phyloP scores from a whole-genome alignment of 2,888 invertebrate genomes.

The Laspeyria flexula region DNA sequence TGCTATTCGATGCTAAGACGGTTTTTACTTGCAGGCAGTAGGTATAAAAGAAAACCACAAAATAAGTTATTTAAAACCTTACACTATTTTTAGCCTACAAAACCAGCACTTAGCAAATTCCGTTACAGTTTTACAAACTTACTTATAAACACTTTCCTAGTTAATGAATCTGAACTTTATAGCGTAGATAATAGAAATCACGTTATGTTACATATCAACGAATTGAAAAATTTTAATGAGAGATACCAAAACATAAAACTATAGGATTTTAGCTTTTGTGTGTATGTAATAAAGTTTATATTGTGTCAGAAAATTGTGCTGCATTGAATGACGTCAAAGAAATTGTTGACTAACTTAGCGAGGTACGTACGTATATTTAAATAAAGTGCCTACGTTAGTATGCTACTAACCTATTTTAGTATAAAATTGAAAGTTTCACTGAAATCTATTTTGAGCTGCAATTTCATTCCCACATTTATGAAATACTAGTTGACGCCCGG shows the following conservation, averaged over 20 bases:
- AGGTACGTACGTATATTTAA: slow-evolving; percentile 30
- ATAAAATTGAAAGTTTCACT: slow-evolving; percentile 38
- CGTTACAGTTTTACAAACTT: slow-evolving; percentile 25
- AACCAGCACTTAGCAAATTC: slow-evolving; percentile 25
- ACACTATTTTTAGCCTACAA: slow-evolving; percentile 33
- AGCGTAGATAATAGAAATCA: neutral
- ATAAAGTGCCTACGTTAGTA: slow-evolving; percentile 32
- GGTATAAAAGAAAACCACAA: neutral
- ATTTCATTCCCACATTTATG: too few relatives aligned
- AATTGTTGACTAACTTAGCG: slow-evolving; percentile 53
- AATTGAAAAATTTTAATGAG: slow-evolving; percentile 11
- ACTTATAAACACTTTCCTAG: neutral
- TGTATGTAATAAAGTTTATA: slow-evolving; percentile 25
- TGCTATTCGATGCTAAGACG: neutral
- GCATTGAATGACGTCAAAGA: slow-evolving; percentile 67
- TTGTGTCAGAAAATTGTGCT: slow-evolving; percentile 30
- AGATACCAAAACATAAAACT: neutral
- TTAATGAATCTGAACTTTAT: slow-evolving; percentile 9
- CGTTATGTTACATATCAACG: too few relatives aligned
- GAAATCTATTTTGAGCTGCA: too few relatives aligned
- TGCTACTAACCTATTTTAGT: slow-evolving; percentile 42
- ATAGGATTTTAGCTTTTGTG: slow-evolving; percentile 19
- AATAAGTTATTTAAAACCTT: slow-evolving; percentile 8
- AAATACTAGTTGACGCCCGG: too few relatives aligned
- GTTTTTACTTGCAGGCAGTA: neutral